Percentiles rank a stretch among this genome's conserved stretches.
Conservation (phyloP, 1,140 invertebrate species). For the Mesaphorura yosii region DNA sequence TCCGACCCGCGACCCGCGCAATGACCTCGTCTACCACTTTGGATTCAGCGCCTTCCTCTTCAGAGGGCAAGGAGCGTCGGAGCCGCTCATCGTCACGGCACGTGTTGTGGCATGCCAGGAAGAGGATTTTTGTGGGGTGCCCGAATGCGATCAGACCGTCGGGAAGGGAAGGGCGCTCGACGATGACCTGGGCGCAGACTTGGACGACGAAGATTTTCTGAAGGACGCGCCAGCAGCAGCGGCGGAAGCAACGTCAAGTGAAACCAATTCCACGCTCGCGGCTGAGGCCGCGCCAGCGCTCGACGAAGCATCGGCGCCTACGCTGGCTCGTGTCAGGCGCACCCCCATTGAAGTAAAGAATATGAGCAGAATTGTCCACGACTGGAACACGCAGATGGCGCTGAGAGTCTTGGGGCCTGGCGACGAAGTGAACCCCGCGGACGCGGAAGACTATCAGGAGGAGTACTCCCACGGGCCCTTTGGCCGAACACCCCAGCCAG, state of each 20-base stretch:
- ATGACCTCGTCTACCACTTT: conserved; percentile 30
- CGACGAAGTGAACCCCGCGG: too few species aligned
- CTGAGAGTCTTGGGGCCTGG: conserved; percentile 27
- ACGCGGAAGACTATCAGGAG: too few species aligned
- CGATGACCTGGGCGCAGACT: too few species aligned
- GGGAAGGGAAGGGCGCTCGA: too few species aligned
- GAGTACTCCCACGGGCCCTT: too few species aligned
- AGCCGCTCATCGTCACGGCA: conserved; percentile 30
- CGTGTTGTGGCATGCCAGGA: conserved; percentile 31
- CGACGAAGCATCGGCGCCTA: too few species aligned
- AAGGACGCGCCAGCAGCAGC: neutral
- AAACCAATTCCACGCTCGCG: neutral
- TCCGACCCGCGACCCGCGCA: conserved; percentile 25
- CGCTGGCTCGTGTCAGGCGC: too few species aligned
- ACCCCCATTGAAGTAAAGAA: conserved; percentile 23
- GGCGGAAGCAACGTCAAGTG: neutral
- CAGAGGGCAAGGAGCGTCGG: conserved; percentile 28
- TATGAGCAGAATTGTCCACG: conserved; percentile 19
- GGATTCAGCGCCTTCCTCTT: conserved; percentile 30
- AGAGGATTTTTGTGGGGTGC: conserved; percentile 13
- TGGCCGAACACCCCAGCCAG: too few species aligned
- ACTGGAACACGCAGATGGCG: conserved; percentile 23
- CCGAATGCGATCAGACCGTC: too few species aligned
- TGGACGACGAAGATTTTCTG: neutral
- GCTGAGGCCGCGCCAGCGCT: too few species aligned